Percentiles rank a stretch among this genome's conserved stretches.
Evolutionary conservation across 2,888 invertebrate species (phyloP).

Genomic region (Rotaria sp.): DNA sequence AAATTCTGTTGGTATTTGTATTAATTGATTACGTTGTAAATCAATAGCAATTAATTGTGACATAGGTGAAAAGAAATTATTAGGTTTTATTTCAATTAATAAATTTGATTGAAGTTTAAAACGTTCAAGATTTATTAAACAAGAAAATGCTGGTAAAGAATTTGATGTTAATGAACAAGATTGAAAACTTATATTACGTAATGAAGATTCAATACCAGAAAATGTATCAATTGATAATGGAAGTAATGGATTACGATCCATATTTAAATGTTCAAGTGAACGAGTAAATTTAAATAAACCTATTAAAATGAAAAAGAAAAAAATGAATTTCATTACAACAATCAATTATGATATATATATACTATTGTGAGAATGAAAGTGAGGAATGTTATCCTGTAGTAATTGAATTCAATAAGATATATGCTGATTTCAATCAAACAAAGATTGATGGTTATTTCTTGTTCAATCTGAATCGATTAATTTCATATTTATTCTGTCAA

Average conservation of each 20-base stretch:
- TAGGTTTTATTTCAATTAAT: background rate
- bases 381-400: no score
- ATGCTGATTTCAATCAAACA: no score
- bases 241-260: slow-evolving; percentile 22
- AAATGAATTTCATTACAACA: no score
- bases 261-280: slow-evolving; percentile 7
- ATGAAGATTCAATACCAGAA: slow-evolving; percentile 14
- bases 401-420: no score
- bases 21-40: slow-evolving; percentile 27
- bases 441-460: no score
- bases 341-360: no score
- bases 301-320: background rate
- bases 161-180: background rate
- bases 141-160: background rate
- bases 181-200: slow-evolving; percentile 25
- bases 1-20: background rate
- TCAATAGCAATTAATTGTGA: background rate
- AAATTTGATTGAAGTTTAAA: background rate
- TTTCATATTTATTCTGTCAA: no score
- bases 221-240: background rate
- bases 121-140: slow-evolving; percentile 11
- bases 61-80: background rate
- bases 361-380: no score
- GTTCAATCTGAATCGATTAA: no score
- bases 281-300: slow-evolving; percentile 18